Conservation (phyloP, 2,888 invertebrate genomes). For the Craniophora ligustri region DNA sequence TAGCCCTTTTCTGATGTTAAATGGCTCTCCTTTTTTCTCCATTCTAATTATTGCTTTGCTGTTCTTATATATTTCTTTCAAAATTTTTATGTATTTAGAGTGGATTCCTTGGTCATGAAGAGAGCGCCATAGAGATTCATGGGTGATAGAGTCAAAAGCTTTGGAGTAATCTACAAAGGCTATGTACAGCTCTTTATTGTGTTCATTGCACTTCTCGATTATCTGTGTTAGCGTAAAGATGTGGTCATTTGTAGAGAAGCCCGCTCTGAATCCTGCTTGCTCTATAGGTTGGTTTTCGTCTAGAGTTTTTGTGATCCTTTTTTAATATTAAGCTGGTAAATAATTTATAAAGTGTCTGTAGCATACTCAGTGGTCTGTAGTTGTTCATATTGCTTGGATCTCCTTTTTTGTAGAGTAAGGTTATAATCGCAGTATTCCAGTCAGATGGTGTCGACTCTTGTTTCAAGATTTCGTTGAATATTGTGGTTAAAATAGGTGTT, state of each 20-base stretch:
- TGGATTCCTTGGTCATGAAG: no score
- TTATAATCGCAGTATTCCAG: background rate
- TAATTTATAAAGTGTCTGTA: background rate
- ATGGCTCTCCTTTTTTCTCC: no score
- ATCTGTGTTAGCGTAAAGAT: slow-evolving; percentile 1
- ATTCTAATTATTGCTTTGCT: no score
- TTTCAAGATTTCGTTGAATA: slow-evolving; percentile 3
- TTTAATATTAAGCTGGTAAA: background rate
- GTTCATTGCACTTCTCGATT: slow-evolving; percentile 5
- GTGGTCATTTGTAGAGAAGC: slow-evolving; percentile 8
- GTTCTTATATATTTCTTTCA: no score
- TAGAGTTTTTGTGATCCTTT: no score
- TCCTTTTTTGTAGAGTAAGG: background rate
- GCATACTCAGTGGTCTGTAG: background rate
- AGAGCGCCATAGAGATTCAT: no score
- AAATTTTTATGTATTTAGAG: no score
- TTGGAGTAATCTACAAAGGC: background rate
- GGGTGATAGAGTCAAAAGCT: no score
- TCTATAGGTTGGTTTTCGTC: slow-evolving; percentile 10
- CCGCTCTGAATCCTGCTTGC: slow-evolving; percentile 6
- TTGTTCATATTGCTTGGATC: slow-evolving; percentile 2
- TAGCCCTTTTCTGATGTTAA: no score
- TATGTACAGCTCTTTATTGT: slow-evolving; percentile 1
- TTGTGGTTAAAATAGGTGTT: slow-evolving; percentile 1
- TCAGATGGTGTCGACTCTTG: background rate